phyloP scores from a whole-genome alignment of 2,888 invertebrate species.

The Cerastoderma edule region DNA sequence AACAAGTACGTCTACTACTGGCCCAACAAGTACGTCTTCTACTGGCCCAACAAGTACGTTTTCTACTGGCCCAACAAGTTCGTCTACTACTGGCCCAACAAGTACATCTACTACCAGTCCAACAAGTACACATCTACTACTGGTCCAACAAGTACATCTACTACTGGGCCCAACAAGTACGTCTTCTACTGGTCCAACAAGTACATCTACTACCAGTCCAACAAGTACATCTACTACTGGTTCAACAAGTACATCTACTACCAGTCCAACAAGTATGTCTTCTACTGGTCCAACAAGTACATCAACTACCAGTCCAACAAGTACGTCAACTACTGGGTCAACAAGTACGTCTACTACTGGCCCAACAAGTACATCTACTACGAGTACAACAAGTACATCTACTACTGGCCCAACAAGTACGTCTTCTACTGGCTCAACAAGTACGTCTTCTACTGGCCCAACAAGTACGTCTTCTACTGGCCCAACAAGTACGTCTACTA shows the following conservation, averaged over 20 bases:
- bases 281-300: too few species aligned
- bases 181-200: constrained; percentile 7
- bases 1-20: background rate
- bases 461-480: constrained; percentile 7
- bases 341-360: background rate
- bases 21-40: constrained; percentile 13
- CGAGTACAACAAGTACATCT: background rate
- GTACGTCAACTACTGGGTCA: constrained; percentile 5
- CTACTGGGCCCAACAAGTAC: constrained; percentile 5
- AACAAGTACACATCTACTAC: constrained; percentile 1
- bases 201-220: constrained; percentile 1
- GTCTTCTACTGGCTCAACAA: constrained; percentile 21
- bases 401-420: background rate
- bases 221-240: constrained; percentile 4
- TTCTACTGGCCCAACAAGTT: background rate
- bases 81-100: background rate
- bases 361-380: background rate
- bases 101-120: background rate
- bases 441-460: constrained; percentile 5
- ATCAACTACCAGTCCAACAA: constrained; percentile 10
- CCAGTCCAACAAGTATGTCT: background rate
- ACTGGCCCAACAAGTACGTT: background rate
- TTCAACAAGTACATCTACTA: constrained; percentile 4
- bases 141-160: constrained; percentile 7
- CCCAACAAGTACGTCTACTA: background rate